Evolutionary conservation across 2,888 invertebrate species (phyloP).

Genomic region (Polydrusus pterygomalis): DNA sequence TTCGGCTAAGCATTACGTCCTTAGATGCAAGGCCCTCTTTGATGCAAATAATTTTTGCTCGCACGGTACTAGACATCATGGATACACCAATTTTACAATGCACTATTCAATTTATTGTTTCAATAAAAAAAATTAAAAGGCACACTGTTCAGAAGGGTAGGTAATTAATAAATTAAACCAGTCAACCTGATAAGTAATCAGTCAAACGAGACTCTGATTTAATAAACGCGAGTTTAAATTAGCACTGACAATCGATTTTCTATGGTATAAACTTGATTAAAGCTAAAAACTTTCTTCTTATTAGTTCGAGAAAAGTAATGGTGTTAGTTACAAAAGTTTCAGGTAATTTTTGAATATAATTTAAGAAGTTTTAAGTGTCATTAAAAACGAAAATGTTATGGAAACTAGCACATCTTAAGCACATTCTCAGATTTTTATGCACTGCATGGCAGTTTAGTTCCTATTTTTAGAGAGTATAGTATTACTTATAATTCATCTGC

Average conservation of each 20-base stretch:
- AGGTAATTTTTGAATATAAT: conserved; percentile 6
- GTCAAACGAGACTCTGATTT: conserved; percentile 15
- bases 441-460: no score
- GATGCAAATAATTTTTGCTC: no score
- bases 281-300: conserved; percentile 18
- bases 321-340: neutral
- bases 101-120: neutral
- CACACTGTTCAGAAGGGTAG: neutral
- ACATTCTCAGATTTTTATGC: no score
- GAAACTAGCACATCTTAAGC: no score
- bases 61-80: no score
- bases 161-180: conserved; percentile 12
- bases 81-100: no score
- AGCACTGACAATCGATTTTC: conserved; percentile 19
- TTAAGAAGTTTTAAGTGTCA: neutral
- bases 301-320: neutral
- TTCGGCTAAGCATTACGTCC: no score
- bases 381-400: no score
- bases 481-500: no score
- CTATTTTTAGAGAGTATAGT: no score
- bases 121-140: neutral
- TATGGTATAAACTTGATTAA: conserved; percentile 12
- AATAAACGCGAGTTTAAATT: conserved; percentile 8
- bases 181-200: conserved; percentile 21
- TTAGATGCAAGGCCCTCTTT: no score